These are phyloP conservation scores for Neodontobutis hainanensis DNA, from an alignment of 2,113 vertebrate genomes.

Conservation along the genomic window DNA sequence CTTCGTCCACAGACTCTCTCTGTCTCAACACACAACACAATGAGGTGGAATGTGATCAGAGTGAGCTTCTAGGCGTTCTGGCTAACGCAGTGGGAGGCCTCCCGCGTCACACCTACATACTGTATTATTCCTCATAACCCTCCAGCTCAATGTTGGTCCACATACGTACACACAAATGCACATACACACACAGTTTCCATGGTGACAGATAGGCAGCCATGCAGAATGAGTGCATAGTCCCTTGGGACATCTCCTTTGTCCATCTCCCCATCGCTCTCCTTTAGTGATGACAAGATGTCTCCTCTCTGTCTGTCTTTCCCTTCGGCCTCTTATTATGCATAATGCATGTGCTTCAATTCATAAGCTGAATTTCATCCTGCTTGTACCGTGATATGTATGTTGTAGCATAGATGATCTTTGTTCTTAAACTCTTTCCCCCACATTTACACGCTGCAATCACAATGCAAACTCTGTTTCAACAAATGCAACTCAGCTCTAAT, in stretches of 20 bases:
- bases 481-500: constrained; percentile 54
- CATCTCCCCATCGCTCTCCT: constrained; percentile 76
- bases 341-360: constrained; percentile 64
- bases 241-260: constrained; percentile 78
- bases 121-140: constrained; percentile 50
- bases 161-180: constrained; percentile 30
- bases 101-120: constrained; percentile 51
- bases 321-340: constrained; percentile 61
- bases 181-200: constrained; percentile 72
- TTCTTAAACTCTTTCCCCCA: constrained; percentile 57
- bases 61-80: constrained; percentile 52
- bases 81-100: constrained; percentile 57
- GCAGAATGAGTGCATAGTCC: constrained; percentile 74
- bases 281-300: constrained; percentile 75
- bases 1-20: constrained; percentile 27
- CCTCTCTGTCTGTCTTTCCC: constrained; percentile 57
- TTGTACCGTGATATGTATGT: constrained; percentile 23
- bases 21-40: constrained; percentile 14
- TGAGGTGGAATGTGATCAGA: constrained; percentile 56
- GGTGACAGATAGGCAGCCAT: constrained; percentile 73
- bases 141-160: constrained; percentile 49
- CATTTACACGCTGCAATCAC: constrained; percentile 43
- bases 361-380: constrained; percentile 49
- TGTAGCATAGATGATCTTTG: constrained; percentile 60
- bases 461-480: constrained; percentile 53